Conservation (phyloP, 2,113 vertebrate genomes). For the Prunella himalayana region DNA sequence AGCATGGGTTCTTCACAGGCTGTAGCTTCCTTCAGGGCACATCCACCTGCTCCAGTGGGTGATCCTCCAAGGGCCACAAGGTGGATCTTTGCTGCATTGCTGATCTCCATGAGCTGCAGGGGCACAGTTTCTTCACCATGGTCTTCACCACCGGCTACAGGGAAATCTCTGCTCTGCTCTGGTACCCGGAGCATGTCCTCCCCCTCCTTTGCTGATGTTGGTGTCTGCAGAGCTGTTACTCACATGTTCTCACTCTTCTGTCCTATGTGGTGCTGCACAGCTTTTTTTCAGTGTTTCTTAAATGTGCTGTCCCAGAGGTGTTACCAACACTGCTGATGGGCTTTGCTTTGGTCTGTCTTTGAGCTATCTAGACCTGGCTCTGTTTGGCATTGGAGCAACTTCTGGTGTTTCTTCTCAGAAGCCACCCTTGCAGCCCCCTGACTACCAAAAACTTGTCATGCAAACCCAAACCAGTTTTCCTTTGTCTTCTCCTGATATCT, state of each 20-base stretch:
- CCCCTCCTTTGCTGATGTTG: neutral
- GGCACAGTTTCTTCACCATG: neutral
- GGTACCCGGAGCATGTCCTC: rapidly evolving
- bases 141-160: rapidly evolving
- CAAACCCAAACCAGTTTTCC: neutral
- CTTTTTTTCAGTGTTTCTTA: neutral
- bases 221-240: neutral
- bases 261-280: neutral
- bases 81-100: neutral
- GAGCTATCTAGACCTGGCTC: neutral
- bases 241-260: neutral
- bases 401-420: neutral
- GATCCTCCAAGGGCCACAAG: neutral
- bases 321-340: neutral
- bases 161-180: neutral
- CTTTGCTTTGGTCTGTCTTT: neutral
- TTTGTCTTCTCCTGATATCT: neutral
- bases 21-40: neutral
- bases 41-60: neutral
- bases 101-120: neutral
- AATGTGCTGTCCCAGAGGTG: neutral
- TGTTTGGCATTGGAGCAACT: neutral
- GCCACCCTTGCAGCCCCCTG: neutral
- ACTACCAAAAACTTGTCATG: neutral
- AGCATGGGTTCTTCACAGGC: rapidly evolving